Evolutionary conservation across 2,113 vertebrate genomes (phyloP).

Genomic region (Tragulus kanchil): DNA sequence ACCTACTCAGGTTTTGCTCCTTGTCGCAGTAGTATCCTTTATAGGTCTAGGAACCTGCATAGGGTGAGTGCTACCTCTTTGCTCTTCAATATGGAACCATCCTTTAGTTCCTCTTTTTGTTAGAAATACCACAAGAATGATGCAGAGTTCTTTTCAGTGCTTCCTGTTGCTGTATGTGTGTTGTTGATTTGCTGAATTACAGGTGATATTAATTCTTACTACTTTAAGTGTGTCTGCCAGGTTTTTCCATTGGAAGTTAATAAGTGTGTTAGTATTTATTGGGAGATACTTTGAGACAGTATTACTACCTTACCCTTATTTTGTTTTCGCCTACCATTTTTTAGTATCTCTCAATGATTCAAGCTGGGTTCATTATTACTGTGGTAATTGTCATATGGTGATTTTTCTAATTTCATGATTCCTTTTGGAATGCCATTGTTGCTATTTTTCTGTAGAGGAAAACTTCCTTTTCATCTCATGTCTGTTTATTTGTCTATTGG

Average conservation of each 20-base stretch:
- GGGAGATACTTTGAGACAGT: neutral
- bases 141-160: neutral
- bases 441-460: neutral
- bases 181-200: neutral
- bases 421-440: neutral
- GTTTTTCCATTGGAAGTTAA: neutral
- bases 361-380: neutral
- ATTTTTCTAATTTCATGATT: neutral
- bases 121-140: neutral
- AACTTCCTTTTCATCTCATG: neutral
- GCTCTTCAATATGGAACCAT: neutral
- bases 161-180: neutral
- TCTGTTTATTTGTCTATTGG: neutral
- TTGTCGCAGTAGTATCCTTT: neutral
- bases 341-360: neutral
- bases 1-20: neutral
- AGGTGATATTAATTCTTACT: neutral
- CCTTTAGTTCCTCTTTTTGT: neutral
- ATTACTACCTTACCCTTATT: neutral
- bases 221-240: neutral
- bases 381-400: neutral
- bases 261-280: neutral
- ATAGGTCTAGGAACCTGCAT: neutral
- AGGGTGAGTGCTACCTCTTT: neutral
- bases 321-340: neutral